Evolutionary conservation across 2,888 invertebrate genomes (phyloP).

Genomic region (Plemyria rubiginata): DNA sequence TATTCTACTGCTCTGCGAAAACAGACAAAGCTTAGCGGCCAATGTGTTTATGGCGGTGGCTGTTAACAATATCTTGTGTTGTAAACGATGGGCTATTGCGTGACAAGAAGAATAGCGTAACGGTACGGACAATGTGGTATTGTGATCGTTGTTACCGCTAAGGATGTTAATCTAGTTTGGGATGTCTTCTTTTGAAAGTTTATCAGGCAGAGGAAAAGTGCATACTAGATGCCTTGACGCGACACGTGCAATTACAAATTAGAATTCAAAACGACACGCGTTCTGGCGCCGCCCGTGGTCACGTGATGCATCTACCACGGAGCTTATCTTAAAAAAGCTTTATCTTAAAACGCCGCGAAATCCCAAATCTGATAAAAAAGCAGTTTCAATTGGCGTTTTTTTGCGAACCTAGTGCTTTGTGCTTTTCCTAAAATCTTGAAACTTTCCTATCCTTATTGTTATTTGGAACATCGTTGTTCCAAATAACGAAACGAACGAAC

Average conservation of each 20-base stretch:
- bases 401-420: too few species aligned
- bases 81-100: slow-evolving; percentile 53
- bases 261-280: neutral
- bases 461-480: too few species aligned
- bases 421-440: too few species aligned
- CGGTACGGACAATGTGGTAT: slow-evolving; percentile 42
- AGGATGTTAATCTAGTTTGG: slow-evolving; percentile 20
- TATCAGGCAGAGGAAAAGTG: neutral
- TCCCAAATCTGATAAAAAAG: too few species aligned
- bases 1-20: slow-evolving; percentile 40
- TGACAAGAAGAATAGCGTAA: slow-evolving; percentile 49
- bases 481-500: too few species aligned
- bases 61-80: slow-evolving; percentile 59
- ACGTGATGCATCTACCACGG: too few species aligned
- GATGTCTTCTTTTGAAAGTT: slow-evolving; percentile 19
- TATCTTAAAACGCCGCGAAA: too few species aligned
- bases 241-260: neutral
- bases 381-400: too few species aligned
- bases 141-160: slow-evolving; percentile 29
- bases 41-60: slow-evolving; percentile 67
- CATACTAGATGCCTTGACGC: too few species aligned
- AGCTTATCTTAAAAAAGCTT: too few species aligned
- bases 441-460: too few species aligned
- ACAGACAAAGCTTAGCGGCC: slow-evolving; percentile 65
- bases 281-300: neutral